phyloP scores from a whole-genome alignment of 1,140 invertebrate species.

The Megalonaias nervosa region DNA sequence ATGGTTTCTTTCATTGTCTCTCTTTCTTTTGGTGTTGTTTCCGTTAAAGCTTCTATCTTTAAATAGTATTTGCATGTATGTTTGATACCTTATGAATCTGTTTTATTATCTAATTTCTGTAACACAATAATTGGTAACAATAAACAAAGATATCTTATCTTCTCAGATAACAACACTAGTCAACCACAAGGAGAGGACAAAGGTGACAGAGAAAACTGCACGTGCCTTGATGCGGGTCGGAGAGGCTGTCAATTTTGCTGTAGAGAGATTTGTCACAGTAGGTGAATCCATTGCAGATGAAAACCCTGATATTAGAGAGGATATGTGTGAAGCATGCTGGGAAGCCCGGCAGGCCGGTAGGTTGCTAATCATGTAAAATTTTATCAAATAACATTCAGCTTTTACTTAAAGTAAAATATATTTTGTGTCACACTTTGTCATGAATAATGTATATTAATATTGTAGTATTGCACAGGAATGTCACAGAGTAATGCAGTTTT shows the following conservation, averaged over 20 bases:
- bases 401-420: no score
- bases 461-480: no score
- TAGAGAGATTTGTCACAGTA: slow-evolving; percentile 97
- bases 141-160: slow-evolving; percentile 4
- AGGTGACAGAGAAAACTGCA: slow-evolving; percentile 75
- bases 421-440: no score
- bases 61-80: slow-evolving; percentile 3
- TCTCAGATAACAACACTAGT: slow-evolving; percentile 93
- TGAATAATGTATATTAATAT: no score
- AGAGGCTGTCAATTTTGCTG: slow-evolving; percentile 94
- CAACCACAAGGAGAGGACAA: slow-evolving; percentile 75
- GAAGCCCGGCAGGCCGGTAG: slow-evolving; percentile 95
- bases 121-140: slow-evolving; percentile 3
- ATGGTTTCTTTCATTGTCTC: neutral
- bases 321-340: slow-evolving; percentile 98
- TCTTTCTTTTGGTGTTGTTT: neutral
- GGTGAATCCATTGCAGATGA: slow-evolving; percentile 99
- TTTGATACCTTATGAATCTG: neutral
- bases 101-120: neutral
- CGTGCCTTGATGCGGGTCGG: slow-evolving; percentile 92
- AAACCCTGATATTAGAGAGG: slow-evolving; percentile 95
- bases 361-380: slow-evolving; percentile 19
- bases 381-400: no score
- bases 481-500: no score
- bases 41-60: neutral